Conservation (phyloP, 2,888 invertebrate species). For the Osedax frankpressi region DNA sequence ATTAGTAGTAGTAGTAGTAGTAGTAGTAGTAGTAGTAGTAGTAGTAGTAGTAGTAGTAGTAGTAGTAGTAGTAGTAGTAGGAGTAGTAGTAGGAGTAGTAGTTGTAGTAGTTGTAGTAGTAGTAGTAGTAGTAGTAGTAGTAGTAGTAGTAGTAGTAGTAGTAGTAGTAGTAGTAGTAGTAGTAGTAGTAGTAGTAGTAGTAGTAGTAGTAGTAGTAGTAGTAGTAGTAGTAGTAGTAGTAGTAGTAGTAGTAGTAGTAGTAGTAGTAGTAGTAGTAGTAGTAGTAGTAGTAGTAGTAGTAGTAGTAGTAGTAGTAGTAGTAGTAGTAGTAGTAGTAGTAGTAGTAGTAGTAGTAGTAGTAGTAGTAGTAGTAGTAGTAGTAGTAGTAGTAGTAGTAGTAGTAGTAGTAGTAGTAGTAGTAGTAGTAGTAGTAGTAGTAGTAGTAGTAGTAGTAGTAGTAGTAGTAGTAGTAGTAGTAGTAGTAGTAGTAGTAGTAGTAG, state of each 20-base stretch:
- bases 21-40: too few species aligned
- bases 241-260: neutral
- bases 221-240: neutral
- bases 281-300: neutral
- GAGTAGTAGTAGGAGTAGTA: neutral
- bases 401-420: neutral
- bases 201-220: neutral
- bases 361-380: neutral
- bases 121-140: neutral
- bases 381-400: neutral
- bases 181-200: too few species aligned
- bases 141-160: neutral
- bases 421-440: neutral
- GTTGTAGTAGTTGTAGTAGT: neutral
- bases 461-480: neutral
- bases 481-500: neutral
- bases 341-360: neutral
- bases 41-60: neutral
- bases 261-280: neutral
- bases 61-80: neutral
- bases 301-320: neutral
- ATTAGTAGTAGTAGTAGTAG: too few species aligned
- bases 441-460: neutral
- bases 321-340: neutral
- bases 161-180: too few species aligned